Percentiles rank a stretch among this genome's conserved stretches.
Evolutionary conservation across 2,113 vertebrate species (phyloP).

Genomic region (Paramormyrops kingsleyae): DNA sequence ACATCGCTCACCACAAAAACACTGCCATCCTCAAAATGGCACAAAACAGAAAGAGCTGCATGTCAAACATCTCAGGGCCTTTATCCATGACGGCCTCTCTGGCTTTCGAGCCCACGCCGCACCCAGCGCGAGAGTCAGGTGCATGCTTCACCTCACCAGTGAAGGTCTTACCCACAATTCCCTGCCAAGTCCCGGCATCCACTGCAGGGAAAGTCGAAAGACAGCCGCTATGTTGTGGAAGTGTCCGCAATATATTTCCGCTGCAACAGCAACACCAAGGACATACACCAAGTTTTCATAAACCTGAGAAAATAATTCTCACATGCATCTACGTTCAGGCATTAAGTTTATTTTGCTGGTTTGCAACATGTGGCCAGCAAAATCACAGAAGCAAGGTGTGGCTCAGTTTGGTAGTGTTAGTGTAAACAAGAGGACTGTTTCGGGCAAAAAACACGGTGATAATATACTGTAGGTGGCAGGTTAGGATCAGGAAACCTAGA

Average conservation of each 20-base stretch:
- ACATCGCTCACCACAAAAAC: slow-evolving; percentile 42
- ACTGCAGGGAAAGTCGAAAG: neutral
- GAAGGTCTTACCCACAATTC: neutral
- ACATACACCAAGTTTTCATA: neutral
- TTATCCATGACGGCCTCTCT: slow-evolving; percentile 42
- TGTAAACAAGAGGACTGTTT: neutral
- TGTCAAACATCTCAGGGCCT: slow-evolving; percentile 56
- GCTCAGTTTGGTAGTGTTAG: neutral
- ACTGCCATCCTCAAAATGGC: slow-evolving; percentile 60
- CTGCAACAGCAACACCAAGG: neutral
- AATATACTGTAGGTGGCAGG: neutral
- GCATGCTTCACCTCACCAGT: too few relatives aligned
- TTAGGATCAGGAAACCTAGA: neutral
- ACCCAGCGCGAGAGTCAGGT: slow-evolving; percentile 35
- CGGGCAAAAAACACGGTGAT: neutral
- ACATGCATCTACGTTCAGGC: neutral
- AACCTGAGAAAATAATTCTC: neutral
- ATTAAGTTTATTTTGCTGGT: neutral
- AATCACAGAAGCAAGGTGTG: neutral
- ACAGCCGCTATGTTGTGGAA: neutral
- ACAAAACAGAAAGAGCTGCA: slow-evolving; percentile 53
- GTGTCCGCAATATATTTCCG: neutral
- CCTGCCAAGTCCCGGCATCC: neutral
- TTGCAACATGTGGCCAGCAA: neutral
- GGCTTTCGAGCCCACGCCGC: slow-evolving; percentile 46